These are phyloP conservation scores for Axea sp. DNA, from an alignment of 2,888 invertebrate species.

Conservation along the genomic window DNA sequence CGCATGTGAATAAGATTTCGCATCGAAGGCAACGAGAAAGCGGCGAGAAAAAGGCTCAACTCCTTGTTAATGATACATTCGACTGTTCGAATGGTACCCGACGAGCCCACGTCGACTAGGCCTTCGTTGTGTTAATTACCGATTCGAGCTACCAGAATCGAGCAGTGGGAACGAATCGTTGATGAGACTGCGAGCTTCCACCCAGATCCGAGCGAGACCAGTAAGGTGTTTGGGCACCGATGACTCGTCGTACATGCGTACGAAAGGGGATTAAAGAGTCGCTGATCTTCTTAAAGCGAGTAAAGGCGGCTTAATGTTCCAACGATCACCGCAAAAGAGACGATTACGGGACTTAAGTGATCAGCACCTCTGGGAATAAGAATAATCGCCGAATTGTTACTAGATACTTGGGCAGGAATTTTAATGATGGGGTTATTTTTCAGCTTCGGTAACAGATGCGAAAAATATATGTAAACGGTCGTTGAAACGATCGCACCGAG, in stretches of 20 bases:
- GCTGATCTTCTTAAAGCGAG: conserved; percentile 37
- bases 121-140: conserved; percentile 64
- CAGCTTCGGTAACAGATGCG: too few relatives aligned
- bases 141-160: conserved; percentile 64
- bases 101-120: conserved; percentile 32
- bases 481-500: too few relatives aligned
- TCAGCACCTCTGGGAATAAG: conserved; percentile 1
- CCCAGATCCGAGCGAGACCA: conserved; percentile 45
- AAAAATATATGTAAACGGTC: too few relatives aligned
- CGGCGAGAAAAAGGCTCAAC: conserved; percentile 55
- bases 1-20: conserved; percentile 61
- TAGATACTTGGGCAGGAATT: too few relatives aligned
- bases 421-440: too few relatives aligned
- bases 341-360: conserved; percentile 28
- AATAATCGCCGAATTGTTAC: too few relatives aligned
- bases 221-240: conserved; percentile 40
- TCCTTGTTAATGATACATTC: conserved; percentile 65
- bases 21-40: conserved; percentile 42
- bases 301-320: conserved; percentile 29
- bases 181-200: conserved; percentile 65
- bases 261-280: conserved; percentile 15
- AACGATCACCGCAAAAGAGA: conserved; percentile 13
- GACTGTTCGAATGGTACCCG: conserved; percentile 51
- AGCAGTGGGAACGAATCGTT: conserved; percentile 69
- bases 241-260: not conserved